Base-by-base conservation (phyloP, 2,888 invertebrate species). In the Prenolepis imparis region DNA sequence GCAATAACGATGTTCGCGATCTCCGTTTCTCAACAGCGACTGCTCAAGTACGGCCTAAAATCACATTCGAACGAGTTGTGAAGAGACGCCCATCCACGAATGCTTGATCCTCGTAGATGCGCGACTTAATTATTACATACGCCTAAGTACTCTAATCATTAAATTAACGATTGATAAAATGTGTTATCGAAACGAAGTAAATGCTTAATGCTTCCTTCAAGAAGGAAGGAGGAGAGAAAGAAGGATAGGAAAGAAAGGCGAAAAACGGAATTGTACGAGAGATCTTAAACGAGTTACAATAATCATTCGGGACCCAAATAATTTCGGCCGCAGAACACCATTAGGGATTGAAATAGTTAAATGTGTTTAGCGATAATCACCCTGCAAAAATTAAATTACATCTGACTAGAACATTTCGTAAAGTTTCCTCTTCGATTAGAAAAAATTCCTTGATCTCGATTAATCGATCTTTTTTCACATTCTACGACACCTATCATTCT, bases 241-340 rank as follows among this genome's bases (percentile, higher is more conserved):
- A 15, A 3, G 44, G 44, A 44, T 12, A 15, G 44, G n/a, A 8
- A 52, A 59, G 78, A 72, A 78, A 72, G 73, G 44, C 73, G 59
- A 78, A 72, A 80, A 61, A 21, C 59, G 75, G 39, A 84, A 84
- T 73, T 12, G 67, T 41, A 48, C 63, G 39, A 44, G 59, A 32
- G 61, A 59, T 72, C 59, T 80, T 80, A 80, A 85, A 84, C 77
- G 63, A 81, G 80, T 89, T 89, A 91, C 89, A 90, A 92, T 92
- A 91, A 92, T 91, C 84, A 90, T 91, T 88, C 87, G 89, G 90
- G 90, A 92, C 90, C 90, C 88, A 90, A 87, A 87, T 67, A 78
- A 86, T 82, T 84, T 84, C 68, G 57, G 63, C 57, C 85, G 84
- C 87, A 87, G 84, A 90, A 90, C 89, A 88, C 85, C 87, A 85